Evolutionary conservation across 2,113 vertebrate species (phyloP).

Genomic region (Lanius collurio): DNA sequence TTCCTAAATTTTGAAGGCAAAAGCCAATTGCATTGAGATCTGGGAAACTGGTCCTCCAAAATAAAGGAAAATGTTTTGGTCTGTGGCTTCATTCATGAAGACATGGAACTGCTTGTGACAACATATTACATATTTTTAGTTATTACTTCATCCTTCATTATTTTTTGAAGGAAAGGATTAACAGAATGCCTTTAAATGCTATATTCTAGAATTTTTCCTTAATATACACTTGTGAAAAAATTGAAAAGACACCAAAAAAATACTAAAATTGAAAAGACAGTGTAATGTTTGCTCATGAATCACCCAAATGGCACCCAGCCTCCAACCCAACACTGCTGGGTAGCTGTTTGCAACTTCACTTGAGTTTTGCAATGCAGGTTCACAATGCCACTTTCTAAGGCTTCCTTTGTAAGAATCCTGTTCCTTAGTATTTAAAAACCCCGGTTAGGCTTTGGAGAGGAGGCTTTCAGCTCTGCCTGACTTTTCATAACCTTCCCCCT

Average conservation of each 20-base stretch:
- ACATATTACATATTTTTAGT: background rate
- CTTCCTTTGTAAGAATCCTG: background rate
- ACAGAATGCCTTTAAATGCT: background rate
- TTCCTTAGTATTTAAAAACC: background rate
- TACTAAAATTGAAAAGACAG: background rate
- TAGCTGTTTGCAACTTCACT: background rate
- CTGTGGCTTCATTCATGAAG: background rate
- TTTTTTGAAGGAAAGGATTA: background rate
- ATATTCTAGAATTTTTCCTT: background rate
- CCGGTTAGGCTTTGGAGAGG: background rate
- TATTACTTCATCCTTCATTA: background rate
- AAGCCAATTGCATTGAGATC: background rate
- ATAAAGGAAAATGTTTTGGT: background rate
- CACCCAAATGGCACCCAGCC: background rate
- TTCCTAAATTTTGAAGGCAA: background rate
- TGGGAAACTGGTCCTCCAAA: background rate
- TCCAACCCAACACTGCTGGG: background rate
- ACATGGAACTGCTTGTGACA: background rate
- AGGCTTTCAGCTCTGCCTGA: background rate
- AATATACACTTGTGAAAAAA: background rate
- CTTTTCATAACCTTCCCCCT: background rate
- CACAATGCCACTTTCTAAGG: background rate
- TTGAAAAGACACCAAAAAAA: background rate
- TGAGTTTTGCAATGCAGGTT: constrained; percentile 11
- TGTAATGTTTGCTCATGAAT: background rate